Conservation (phyloP, 1,140 invertebrate genomes). For the Eueides isabella region DNA sequence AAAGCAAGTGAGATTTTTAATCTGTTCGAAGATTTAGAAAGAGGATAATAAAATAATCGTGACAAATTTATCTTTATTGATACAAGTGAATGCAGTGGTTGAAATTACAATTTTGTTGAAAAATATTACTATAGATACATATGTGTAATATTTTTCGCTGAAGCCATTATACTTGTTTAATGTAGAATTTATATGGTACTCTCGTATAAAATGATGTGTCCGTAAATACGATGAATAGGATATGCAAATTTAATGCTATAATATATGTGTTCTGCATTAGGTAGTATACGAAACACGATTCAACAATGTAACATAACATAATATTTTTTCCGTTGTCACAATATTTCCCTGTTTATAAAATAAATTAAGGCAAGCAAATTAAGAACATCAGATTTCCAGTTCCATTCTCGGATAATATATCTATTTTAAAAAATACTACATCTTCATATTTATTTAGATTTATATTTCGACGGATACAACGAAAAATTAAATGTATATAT, state of each 20-base stretch:
- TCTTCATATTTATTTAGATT: too few relatives aligned
- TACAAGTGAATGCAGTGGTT: conserved; percentile 1
- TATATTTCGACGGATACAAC: too few relatives aligned
- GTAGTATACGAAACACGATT: neutral
- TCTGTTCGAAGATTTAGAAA: conserved; percentile 46
- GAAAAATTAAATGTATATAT: too few relatives aligned
- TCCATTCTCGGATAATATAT: too few relatives aligned
- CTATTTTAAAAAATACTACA: too few relatives aligned
- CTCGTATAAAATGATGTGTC: neutral
- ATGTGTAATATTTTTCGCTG: conserved; percentile 17
- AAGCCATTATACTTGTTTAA: conserved; percentile 11
- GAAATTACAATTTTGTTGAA: neutral
- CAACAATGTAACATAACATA: neutral
- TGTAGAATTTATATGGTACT: conserved; percentile 9
- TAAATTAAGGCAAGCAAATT: neutral
- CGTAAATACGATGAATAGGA: conserved; percentile 6
- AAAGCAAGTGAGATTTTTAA: conserved; percentile 62
- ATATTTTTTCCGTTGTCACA: neutral
- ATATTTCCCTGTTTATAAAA: neutral
- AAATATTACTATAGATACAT: neutral
- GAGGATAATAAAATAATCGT: conserved; percentile 30
- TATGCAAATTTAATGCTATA: neutral
- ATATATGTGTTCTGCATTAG: neutral
- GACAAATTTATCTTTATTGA: conserved; percentile 27
- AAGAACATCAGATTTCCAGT: neutral